A percentile compares a stretch with the other conserved stretches of the same genome.
Conservation (phyloP, 30 jellyfish, hydroid and myxozoan genomes). For the Euphysa ruthae region DNA sequence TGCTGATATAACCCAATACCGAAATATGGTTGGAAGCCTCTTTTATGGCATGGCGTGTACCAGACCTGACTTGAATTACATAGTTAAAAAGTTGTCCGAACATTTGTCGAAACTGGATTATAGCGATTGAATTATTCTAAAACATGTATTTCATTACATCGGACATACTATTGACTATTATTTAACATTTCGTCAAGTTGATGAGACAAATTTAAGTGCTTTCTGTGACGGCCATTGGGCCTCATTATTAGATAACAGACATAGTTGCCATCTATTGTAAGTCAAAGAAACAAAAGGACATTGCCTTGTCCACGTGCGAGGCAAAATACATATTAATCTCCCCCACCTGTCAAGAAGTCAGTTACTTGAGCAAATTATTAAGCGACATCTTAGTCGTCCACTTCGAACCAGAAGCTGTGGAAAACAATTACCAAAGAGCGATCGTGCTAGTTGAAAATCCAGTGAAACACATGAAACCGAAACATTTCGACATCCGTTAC, state of each 20-base stretch:
- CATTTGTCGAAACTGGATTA: background rate
- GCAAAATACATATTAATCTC: too few species aligned
- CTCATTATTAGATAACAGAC: background rate
- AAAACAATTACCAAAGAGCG: too few species aligned
- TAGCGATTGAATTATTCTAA: background rate
- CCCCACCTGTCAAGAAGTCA: too few species aligned
- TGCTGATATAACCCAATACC: background rate
- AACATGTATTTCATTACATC: background rate
- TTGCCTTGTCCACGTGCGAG: background rate
- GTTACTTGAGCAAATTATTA: too few species aligned
- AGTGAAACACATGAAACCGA: too few species aligned
- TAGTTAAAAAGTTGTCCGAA: background rate
- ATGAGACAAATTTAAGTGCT: background rate
- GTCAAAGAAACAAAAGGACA: background rate
- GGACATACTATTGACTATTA: background rate
- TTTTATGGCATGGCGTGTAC: too few species aligned
- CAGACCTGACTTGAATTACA: background rate
- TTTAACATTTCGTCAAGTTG: background rate
- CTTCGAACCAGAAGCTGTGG: too few species aligned
- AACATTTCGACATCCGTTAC: too few species aligned
- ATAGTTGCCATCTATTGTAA: background rate
- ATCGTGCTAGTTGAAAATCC: too few species aligned
- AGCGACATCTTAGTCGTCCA: too few species aligned
- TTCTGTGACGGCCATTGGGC: constrained; percentile 1
- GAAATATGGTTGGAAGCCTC: constrained; percentile 10